Evolutionary conservation across 2,113 vertebrate species (phyloP).

Genomic region (Nibea coibor): DNA sequence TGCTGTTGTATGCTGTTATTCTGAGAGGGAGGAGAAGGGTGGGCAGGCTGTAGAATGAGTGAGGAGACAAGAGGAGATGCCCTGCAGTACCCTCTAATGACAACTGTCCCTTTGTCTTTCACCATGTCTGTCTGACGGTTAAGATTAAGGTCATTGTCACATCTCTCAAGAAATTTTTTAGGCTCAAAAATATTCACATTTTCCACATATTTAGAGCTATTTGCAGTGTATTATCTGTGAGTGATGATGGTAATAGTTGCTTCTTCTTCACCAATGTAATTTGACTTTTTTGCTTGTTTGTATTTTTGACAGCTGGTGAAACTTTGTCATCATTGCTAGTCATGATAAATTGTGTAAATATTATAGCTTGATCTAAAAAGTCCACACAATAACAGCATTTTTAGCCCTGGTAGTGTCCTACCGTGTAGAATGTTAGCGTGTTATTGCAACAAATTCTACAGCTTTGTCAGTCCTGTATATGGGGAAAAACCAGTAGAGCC

Average conservation of each 20-base stretch:
- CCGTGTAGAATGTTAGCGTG: not conserved
- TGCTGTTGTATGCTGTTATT: constrained; percentile 62
- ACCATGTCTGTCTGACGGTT: constrained; percentile 37
- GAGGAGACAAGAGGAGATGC: constrained; percentile 58
- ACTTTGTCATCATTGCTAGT: not conserved
- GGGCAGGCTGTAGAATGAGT: constrained; percentile 40
- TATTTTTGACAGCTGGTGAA: not conserved
- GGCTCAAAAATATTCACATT: not conserved
- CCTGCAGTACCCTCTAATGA: constrained; percentile 64
- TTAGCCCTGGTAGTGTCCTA: not conserved
- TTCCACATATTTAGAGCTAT: not conserved
- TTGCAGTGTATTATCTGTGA: not conserved
- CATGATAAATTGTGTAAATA: not conserved
- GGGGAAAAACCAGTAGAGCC: not conserved
- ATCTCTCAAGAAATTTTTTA: constrained; percentile 1
- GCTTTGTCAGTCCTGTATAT: not conserved
- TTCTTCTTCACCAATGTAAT: no score
- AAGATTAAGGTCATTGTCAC: constrained; percentile 45
- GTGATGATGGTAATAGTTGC: no score
- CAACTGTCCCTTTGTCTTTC: constrained; percentile 73
- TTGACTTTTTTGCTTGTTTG: no score
- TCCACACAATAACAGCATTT: not conserved
- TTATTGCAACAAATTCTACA: not conserved
- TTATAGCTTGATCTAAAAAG: not conserved
- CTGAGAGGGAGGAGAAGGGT: constrained; percentile 55